phyloP scores from a whole-genome alignment of 2,797 vertebrate genomes.

The Crax fasciolata region DNA sequence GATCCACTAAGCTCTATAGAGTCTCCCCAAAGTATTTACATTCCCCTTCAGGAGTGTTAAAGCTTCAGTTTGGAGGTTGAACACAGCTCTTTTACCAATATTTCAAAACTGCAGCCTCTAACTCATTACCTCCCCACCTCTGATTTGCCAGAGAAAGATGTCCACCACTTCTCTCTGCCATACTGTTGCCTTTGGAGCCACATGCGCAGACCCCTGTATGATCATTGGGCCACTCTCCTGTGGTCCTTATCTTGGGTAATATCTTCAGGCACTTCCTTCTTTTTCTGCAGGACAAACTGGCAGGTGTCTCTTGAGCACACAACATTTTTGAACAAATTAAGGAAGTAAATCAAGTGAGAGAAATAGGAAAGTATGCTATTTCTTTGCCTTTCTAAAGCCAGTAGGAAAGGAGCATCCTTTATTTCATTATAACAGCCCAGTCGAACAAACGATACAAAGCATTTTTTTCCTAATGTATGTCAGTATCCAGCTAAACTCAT shows the following conservation, averaged over 20 bases:
- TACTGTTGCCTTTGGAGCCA: background rate
- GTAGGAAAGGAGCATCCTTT: background rate
- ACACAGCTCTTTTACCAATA: background rate
- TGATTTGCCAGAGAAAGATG: background rate
- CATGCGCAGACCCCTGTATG: rapidly evolving
- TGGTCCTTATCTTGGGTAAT: rapidly evolving
- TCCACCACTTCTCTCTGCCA: background rate
- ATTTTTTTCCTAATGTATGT: background rate
- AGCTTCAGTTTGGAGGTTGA: background rate
- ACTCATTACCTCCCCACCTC: background rate
- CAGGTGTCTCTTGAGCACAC: background rate
- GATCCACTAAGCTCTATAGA: conserved; percentile 5
- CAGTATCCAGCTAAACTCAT: background rate
- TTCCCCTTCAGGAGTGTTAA: background rate
- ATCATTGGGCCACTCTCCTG: background rate
- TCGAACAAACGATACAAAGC: background rate
- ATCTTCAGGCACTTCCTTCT: background rate
- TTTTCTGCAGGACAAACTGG: background rate
- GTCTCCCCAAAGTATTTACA: conserved; percentile 13
- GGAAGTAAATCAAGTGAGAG: background rate
- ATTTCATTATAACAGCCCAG: background rate
- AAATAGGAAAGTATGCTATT: background rate
- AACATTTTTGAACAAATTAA: background rate
- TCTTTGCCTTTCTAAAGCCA: background rate
- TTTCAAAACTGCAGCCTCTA: background rate